Percentiles rank a stretch among this genome's conserved stretches.
phyloP scores from a whole-genome alignment of 2,113 vertebrate genomes.

The Gnathonemus longibarbis region DNA sequence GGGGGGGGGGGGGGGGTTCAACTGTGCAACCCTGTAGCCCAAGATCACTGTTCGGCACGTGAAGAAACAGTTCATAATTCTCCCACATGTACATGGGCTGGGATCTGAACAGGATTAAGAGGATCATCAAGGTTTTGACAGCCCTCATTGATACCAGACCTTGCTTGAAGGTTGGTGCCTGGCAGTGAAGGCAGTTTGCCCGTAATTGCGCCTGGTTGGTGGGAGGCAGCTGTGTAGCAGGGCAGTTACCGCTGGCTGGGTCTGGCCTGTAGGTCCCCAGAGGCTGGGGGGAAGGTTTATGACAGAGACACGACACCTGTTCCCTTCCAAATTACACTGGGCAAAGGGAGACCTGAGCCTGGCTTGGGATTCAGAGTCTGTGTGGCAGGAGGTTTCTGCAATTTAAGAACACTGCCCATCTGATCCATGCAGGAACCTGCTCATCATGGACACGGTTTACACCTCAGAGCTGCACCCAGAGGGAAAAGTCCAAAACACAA shows the following conservation, averaged over 20 bases:
- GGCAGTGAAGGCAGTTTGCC: neutral
- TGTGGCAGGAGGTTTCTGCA: neutral
- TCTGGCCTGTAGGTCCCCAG: neutral
- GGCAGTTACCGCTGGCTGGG: neutral
- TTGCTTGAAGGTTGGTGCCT: neutral
- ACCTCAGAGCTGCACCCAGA: neutral
- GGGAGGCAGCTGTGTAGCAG: neutral
- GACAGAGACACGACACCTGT: slow-evolving; percentile 36
- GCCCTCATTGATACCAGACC: neutral
- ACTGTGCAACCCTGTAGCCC: neutral
- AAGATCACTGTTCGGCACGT: neutral
- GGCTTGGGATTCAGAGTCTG: neutral
- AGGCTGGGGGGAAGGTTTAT: neutral
- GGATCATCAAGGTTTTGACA: neutral
- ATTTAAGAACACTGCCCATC: neutral
- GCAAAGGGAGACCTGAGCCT: neutral
- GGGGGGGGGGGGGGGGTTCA: too few species aligned
- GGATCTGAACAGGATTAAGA: neutral
- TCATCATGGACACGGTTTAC: neutral
- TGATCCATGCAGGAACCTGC: neutral
- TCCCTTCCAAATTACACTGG: slow-evolving; percentile 20
- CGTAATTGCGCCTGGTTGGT: neutral
- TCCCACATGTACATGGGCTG: neutral
- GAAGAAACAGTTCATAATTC: neutral
- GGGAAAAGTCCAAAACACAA: neutral